phyloP scores from a whole-genome alignment of 2,888 invertebrate genomes.

The Adela reaumurella region DNA sequence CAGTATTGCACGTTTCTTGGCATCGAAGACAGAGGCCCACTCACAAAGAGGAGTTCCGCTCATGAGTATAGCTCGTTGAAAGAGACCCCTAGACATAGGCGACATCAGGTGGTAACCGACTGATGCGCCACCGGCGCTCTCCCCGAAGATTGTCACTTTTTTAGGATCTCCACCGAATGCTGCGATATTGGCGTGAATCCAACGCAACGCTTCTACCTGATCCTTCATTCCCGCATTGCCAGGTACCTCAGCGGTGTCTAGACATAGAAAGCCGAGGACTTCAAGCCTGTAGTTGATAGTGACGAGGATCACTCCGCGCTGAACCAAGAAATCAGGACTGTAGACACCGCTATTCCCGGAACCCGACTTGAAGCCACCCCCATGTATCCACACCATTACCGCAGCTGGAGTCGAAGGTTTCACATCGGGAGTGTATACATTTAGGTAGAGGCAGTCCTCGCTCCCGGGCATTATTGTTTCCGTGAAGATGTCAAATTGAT shows the following conservation, averaged over 20 bases:
- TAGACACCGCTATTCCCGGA: constrained; percentile 41
- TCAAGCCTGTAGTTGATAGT: constrained; percentile 55
- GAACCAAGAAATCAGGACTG: constrained; percentile 52
- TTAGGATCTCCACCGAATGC: not conserved
- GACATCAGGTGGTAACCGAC: not conserved
- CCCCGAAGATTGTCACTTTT: not conserved
- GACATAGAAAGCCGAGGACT: constrained; percentile 51
- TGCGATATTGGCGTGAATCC: not conserved
- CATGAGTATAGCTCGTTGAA: not conserved
- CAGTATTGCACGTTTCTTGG: constrained; percentile 20
- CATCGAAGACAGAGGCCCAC: constrained; percentile 20
- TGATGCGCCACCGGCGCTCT: not conserved
- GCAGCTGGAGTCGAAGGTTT: constrained; percentile 18
- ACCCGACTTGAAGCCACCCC: constrained; percentile 43
- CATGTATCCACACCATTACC: constrained; percentile 41
- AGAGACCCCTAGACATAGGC: not conserved
- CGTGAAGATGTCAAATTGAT: constrained; percentile 20
- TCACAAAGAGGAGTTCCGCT: constrained; percentile 18
- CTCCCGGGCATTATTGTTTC: constrained; percentile 19
- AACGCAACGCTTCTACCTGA: not conserved
- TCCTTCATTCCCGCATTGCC: constrained; percentile 3
- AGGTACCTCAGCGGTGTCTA: constrained; percentile 13
- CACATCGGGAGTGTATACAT: constrained; percentile 32
- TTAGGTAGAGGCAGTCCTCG: constrained; percentile 38
- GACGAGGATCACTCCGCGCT: constrained; percentile 48